Conservation (phyloP, 1,140 invertebrate species). For the Drosophila azteca region DNA sequence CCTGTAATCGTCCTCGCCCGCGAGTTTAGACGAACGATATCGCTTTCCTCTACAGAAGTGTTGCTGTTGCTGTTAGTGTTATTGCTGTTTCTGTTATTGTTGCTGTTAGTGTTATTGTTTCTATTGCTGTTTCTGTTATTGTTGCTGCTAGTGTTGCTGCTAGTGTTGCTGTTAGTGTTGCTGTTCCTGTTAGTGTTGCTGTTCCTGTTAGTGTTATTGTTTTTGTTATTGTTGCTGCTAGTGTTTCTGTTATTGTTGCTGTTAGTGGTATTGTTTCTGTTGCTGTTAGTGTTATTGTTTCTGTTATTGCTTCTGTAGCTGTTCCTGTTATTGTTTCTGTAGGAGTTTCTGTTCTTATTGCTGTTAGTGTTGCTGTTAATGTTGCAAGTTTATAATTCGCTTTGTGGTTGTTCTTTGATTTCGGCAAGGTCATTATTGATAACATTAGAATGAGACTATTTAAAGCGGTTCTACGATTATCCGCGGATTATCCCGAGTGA, state of each 20-base stretch:
- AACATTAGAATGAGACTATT: slow-evolving; percentile 25
- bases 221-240: too few relatives aligned
- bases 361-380: slow-evolving; percentile 9
- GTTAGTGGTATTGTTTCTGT: too few relatives aligned
- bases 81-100: slow-evolving; percentile 26
- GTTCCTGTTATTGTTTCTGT: slow-evolving; percentile 17
- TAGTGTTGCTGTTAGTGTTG: too few relatives aligned
- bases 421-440: slow-evolving; percentile 76
- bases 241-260: too few relatives aligned
- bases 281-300: too few relatives aligned
- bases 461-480: not conserved
- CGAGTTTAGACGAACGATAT: too few relatives aligned
- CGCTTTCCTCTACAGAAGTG: too few relatives aligned
- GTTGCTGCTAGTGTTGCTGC: too few relatives aligned
- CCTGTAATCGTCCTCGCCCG: not conserved
- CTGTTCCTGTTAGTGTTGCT: slow-evolving; percentile 13
- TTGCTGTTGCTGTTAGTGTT: slow-evolving; percentile 9
- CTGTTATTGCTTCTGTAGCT: too few relatives aligned
- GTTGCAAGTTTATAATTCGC: slow-evolving; percentile 11
- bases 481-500: not conserved
- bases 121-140: too few relatives aligned
- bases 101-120: too few relatives aligned
- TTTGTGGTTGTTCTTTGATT: slow-evolving; percentile 43
- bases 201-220: slow-evolving; percentile 1
- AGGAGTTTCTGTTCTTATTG: not conserved